phyloP scores from a whole-genome alignment of 2,888 invertebrate species.

The Ophion ventricosus region DNA sequence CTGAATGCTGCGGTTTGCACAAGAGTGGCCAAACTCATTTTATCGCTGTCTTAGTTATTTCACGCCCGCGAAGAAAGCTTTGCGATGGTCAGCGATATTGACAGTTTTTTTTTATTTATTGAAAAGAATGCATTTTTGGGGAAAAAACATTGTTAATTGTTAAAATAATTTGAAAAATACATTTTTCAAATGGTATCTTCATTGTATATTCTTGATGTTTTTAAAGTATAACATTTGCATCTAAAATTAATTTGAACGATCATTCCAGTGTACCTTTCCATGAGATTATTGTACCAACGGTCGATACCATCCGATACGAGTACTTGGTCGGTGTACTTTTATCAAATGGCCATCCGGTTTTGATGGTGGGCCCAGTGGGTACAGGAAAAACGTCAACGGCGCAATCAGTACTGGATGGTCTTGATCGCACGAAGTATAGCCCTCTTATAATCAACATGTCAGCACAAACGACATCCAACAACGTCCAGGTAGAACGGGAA shows the following conservation, averaged over 20 bases:
- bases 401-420: slow-evolving; percentile 84
- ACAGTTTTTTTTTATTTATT: too few species aligned
- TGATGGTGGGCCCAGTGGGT: slow-evolving; percentile 94
- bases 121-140: too few species aligned
- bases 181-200: too few species aligned
- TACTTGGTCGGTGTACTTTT: slow-evolving; percentile 89
- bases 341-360: slow-evolving; percentile 87
- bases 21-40: too few species aligned
- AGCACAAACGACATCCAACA: slow-evolving; percentile 93
- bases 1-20: too few species aligned
- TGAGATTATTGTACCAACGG: slow-evolving; percentile 93
- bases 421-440: slow-evolving; percentile 86
- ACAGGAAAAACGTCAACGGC: slow-evolving; percentile 94
- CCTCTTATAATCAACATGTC: slow-evolving; percentile 93
- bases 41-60: too few species aligned
- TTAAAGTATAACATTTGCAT: too few species aligned
- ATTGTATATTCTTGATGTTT: too few species aligned
- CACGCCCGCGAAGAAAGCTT: too few species aligned
- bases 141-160: too few species aligned
- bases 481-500: slow-evolving; percentile 84
- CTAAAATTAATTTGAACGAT: slow-evolving; percentile 13
- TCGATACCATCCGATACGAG: slow-evolving; percentile 94
- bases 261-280: slow-evolving; percentile 89
- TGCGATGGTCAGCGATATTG: too few species aligned
- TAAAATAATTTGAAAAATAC: too few species aligned